These are phyloP conservation scores for Philypnodon macrostomus DNA, from an alignment of 2,797 vertebrate genomes.

Conservation along the genomic window DNA sequence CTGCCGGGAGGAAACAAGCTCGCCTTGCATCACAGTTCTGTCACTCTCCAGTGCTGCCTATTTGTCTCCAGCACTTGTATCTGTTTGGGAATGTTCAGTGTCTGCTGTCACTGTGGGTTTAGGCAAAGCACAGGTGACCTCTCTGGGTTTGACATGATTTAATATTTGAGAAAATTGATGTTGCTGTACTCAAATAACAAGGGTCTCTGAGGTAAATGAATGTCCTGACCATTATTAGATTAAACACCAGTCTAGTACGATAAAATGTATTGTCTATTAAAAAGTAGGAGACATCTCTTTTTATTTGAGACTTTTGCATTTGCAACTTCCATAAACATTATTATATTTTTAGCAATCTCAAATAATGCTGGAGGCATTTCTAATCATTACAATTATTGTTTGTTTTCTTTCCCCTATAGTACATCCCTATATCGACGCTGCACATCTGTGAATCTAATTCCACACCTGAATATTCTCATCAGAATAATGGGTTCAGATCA, in stretches of 20 bases:
- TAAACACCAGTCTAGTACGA: too few relatives aligned
- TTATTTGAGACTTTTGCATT: neutral
- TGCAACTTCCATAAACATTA: too few relatives aligned
- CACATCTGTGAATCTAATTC: conserved; percentile 26
- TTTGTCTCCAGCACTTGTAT: conserved; percentile 31
- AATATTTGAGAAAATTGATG: conserved; percentile 3
- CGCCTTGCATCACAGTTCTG: conserved; percentile 65
- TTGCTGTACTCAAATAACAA: conserved; percentile 4
- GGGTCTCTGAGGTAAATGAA: too few relatives aligned
- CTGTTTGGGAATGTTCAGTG: conserved; percentile 55
- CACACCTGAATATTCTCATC: conserved; percentile 42
- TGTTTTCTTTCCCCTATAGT: neutral
- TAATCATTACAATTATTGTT: neutral
- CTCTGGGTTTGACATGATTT: conserved; percentile 23
- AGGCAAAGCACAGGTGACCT: conserved; percentile 24
- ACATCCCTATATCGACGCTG: neutral
- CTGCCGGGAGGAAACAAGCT: conserved; percentile 60
- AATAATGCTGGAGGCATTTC: too few relatives aligned
- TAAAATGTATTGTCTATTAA: too few relatives aligned
- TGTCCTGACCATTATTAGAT: too few relatives aligned
- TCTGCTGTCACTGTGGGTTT: conserved; percentile 41
- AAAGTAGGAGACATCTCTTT: too few relatives aligned
- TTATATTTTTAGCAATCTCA: too few relatives aligned
- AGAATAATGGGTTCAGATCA: conserved; percentile 43
- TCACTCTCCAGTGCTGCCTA: conserved; percentile 63